Conservation (phyloP, 2,888 invertebrate genomes). For the Andrena trimmerana region DNA sequence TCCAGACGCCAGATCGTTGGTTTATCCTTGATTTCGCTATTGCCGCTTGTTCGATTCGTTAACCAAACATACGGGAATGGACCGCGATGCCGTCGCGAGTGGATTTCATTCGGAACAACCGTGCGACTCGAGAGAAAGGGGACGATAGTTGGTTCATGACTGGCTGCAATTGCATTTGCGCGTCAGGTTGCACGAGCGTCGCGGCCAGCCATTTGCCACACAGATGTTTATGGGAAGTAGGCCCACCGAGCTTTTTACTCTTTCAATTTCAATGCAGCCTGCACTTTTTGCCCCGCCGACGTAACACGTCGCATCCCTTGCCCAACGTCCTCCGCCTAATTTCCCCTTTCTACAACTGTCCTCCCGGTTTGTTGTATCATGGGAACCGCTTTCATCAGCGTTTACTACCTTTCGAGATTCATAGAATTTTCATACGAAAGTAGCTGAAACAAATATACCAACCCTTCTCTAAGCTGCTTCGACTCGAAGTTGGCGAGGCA, state of each 20-base stretch:
- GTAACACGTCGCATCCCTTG: constrained; percentile 24
- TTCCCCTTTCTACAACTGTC: constrained; percentile 16
- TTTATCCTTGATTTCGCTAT: background rate
- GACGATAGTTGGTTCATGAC: constrained; percentile 57
- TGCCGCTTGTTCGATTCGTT: background rate
- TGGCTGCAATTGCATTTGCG: constrained; percentile 59
- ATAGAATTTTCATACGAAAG: background rate
- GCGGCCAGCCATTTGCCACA: constrained; percentile 74
- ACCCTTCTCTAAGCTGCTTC: constrained; percentile 52
- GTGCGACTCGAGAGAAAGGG: constrained; percentile 37
- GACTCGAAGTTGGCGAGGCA: constrained; percentile 49
- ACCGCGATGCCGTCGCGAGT: background rate
- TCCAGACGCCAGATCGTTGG: background rate
- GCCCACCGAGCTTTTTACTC: constrained; percentile 52
- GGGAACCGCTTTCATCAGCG: constrained; percentile 16
- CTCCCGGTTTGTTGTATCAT: constrained; percentile 2
- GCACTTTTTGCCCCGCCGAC: constrained; percentile 37
- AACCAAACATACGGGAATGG: background rate
- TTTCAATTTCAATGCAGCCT: constrained; percentile 30
- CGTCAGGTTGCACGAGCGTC: constrained; percentile 68
- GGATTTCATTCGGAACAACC: background rate
- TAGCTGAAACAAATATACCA: constrained; percentile 13
- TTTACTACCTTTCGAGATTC: background rate
- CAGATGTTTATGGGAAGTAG: constrained; percentile 75
- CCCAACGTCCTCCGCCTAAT: background rate